These are phyloP conservation scores for Aleiodes sp. DNA, from an alignment of 1,140 invertebrate genomes.

Conservation along the genomic window DNA sequence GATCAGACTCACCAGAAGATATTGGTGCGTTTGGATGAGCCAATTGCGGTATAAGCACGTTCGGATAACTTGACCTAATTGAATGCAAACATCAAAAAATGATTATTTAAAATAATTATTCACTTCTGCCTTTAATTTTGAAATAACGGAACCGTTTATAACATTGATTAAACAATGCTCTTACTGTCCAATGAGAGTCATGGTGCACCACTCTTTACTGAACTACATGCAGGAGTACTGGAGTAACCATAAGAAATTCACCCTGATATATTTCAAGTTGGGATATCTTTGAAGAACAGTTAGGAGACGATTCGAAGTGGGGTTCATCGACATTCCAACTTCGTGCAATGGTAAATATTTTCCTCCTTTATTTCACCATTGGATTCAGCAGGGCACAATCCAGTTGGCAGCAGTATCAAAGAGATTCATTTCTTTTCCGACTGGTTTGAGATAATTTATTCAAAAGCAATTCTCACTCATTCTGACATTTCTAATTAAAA, in stretches of 20 bases:
- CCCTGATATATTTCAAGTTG: constrained; percentile 46
- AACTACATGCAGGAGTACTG: constrained; percentile 42
- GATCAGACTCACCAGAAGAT: neutral
- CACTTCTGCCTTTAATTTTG: too few relatives aligned
- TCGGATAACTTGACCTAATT: neutral
- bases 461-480: too few relatives aligned
- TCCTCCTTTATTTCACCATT: neutral
- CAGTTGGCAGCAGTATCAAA: neutral
- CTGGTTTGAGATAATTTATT: neutral
- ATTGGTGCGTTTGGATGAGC: neutral
- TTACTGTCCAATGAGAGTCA: neutral
- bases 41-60: neutral
- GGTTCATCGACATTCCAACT: constrained; percentile 35
- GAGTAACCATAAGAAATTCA: constrained; percentile 11
- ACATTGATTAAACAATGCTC: too few relatives aligned
- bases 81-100: neutral
- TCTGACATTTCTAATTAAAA: too few relatives aligned
- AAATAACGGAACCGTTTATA: too few relatives aligned
- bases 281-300: constrained; percentile 44
- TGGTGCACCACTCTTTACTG: neutral
- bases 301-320: constrained; percentile 46
- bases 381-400: too few relatives aligned
- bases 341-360: constrained; percentile 23
- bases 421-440: constrained; percentile 6
- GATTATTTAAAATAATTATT: too few relatives aligned